A percentile compares a stretch with the other conserved stretches of the same genome.
Conservation (phyloP, 1,140 invertebrate species). For the Helicoverpa armigera region DNA sequence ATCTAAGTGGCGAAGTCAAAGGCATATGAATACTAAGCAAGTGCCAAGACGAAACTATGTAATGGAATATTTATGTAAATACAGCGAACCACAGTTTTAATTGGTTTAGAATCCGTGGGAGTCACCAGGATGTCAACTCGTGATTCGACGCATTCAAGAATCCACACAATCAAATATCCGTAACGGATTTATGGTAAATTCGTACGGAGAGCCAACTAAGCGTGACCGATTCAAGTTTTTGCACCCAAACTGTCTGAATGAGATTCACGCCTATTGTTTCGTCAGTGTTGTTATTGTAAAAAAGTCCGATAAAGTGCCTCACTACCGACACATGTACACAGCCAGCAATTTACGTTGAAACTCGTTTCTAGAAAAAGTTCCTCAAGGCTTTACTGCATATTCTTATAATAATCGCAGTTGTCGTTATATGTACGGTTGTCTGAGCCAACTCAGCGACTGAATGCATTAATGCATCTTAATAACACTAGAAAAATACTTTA, state of each 20-base stretch:
- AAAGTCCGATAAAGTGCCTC: conserved; percentile 35
- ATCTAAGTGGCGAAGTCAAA: conserved; percentile 2
- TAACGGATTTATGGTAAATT: conserved; percentile 33
- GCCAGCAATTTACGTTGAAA: conserved; percentile 34
- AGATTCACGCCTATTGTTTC: conserved; percentile 46
- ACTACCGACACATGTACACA: conserved; percentile 1
- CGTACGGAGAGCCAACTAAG: conserved; percentile 13
- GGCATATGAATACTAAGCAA: conserved; percentile 23
- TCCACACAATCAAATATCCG: conserved; percentile 15
- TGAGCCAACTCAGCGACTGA: conserved; percentile 25
- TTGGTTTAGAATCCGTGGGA: conserved; percentile 10
- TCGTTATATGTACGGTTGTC: conserved; percentile 18
- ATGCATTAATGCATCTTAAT: conserved; percentile 41
- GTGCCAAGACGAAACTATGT: not conserved
- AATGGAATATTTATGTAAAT: conserved; percentile 38
- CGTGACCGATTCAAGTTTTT: conserved; percentile 33
- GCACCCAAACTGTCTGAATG: conserved; percentile 29
- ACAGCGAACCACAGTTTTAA: conserved; percentile 1
- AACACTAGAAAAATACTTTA: conserved; percentile 32
- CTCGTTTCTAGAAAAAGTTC: conserved; percentile 50
- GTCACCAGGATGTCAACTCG: conserved; percentile 10
- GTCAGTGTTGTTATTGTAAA: conserved; percentile 32
- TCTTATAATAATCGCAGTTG: conserved; percentile 37
- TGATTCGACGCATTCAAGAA: not conserved
- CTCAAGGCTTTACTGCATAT: conserved; percentile 39